Evolutionary conservation across 2,797 vertebrate genomes (phyloP).

Genomic region (Clangula hyemalis): DNA sequence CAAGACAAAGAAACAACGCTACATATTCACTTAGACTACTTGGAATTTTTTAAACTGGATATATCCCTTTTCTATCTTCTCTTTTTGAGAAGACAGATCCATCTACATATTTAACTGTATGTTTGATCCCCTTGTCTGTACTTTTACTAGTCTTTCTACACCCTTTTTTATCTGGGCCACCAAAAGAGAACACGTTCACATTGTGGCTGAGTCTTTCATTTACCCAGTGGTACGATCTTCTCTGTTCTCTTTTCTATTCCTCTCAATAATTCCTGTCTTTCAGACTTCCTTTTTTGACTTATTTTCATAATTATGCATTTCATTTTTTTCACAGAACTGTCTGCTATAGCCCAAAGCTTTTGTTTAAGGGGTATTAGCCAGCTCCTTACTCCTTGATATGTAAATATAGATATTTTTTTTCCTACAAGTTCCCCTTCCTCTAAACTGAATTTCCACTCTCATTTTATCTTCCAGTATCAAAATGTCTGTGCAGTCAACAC

Average conservation of each 20-base stretch:
- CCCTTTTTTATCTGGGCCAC: neutral
- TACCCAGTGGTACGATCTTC: neutral
- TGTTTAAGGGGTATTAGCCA: neutral
- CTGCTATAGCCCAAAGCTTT: neutral
- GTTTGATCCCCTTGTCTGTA: neutral
- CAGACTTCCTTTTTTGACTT: neutral
- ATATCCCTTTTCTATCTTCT: neutral
- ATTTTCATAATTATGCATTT: neutral
- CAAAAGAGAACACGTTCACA: neutral
- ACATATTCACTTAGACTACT: neutral
- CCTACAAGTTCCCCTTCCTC: fast-evolving
- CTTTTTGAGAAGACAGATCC: neutral
- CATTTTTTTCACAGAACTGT: neutral
- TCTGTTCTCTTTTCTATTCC: neutral
- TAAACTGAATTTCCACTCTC: neutral
- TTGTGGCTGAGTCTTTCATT: neutral
- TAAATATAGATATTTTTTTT: neutral
- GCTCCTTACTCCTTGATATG: neutral
- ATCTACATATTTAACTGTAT: neutral
- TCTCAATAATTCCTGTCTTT: neutral
- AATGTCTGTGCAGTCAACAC: neutral
- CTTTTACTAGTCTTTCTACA: neutral
- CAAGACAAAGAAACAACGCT: neutral
- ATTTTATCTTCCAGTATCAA: neutral
- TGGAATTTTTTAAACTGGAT: neutral